Evolutionary conservation across 2,888 invertebrate genomes (phyloP), one percentile per base, ranked within the genome.

Genomic region (Amiota mariae): DNA sequence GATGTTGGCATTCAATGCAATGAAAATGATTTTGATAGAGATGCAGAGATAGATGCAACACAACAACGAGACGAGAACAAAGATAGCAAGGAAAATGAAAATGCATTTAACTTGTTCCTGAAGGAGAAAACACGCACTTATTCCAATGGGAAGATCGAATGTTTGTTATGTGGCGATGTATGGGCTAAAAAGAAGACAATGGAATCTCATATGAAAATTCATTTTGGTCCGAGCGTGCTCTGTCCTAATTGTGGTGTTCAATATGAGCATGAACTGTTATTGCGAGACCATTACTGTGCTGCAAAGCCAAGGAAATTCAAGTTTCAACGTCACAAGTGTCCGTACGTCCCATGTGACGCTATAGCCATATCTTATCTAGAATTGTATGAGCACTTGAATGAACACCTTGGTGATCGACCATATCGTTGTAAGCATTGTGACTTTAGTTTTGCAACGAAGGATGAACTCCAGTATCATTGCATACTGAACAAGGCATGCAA

Each of bases 121-220:
- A 71, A 73, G 15, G 75, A 81, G 4, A 76, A 82, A 15, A 81
- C 82, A 0, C 59, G 63, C 13, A 72, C 73, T 15, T 79, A 80
- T 20, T 73, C 75, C n/a, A 87, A 85, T 48, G 82, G 78, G 1
- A 81, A 79, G 76, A 36, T 79, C 1, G 85, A 85, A 73, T 87
- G 87, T 66, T 72, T 76, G 47, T 1, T 79, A 0, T 88, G 88
- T 47, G 87, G 88, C 3, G 85, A 87, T 63, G 72, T 87, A 3
- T 70, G 76, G 8, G 74, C 63, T 1, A 72, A 72, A 0, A 46
- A 67, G 8, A 76, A 77, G 54, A 56, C 72, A 51, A 76, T 79
- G 46, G 75, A 73, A 48, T 8, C 8, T n/a, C 88, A 88, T 61
- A 77, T 88, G 80, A 56, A 46, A 0, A 4, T 77, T 4, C 87